Percentiles rank a stretch among this genome's conserved stretches.
Evolutionary conservation across 2,797 vertebrate species (phyloP).

Genomic region (Thalassophryne amazonica): DNA sequence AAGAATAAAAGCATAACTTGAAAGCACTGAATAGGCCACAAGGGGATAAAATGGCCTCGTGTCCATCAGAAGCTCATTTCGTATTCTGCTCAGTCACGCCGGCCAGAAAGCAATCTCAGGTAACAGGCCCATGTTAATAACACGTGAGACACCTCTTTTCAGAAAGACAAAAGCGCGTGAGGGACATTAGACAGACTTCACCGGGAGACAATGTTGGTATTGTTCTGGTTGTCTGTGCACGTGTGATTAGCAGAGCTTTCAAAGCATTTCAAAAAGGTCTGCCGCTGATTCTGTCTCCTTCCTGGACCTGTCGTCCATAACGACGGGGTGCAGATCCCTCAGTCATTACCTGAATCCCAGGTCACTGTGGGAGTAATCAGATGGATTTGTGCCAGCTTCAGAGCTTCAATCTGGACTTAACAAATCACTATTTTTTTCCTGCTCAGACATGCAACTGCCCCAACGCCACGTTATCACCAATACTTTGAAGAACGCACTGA

Average conservation of each 20-base stretch:
- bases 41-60: conserved; percentile 52
- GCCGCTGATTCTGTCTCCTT: conserved; percentile 27
- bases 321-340: conserved; percentile 18
- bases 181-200: conserved; percentile 42
- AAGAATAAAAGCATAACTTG: conserved; percentile 55
- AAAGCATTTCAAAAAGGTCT: conserved; percentile 29
- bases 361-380: conserved; percentile 44
- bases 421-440: not conserved
- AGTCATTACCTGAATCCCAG: conserved; percentile 41
- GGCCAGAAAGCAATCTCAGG: conserved; percentile 78
- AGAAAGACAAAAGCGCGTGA: conserved; percentile 56
- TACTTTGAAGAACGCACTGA: not conserved
- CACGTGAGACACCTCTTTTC: conserved; percentile 58
- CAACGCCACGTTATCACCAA: not conserved
- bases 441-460: not conserved
- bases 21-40: conserved; percentile 65
- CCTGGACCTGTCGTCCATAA: conserved; percentile 26
- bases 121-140: conserved; percentile 75
- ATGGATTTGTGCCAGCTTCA: conserved; percentile 26
- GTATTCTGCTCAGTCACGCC: conserved; percentile 72
- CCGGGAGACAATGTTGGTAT: conserved; percentile 30
- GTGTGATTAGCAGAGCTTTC: conserved; percentile 61
- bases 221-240: conserved; percentile 43
- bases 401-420: conserved; percentile 20
- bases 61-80: conserved; percentile 66